Evolutionary conservation across 2,888 invertebrate species (phyloP).

Genomic region (Biston betularia): DNA sequence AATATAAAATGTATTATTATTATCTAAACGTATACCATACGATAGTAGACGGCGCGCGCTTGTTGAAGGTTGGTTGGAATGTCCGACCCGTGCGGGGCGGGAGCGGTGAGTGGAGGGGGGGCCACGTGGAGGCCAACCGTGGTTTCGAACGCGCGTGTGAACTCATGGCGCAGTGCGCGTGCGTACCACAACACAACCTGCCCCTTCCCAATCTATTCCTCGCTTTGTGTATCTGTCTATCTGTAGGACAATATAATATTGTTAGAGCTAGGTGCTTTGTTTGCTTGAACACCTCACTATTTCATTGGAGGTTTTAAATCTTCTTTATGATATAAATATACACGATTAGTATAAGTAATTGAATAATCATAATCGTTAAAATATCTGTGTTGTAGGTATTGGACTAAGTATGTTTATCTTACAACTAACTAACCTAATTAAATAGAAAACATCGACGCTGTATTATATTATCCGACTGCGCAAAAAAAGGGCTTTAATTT

Average conservation of each 20-base stretch:
- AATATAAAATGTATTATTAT: conserved; percentile 28
- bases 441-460: too few relatives aligned
- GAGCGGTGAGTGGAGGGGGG: conserved; percentile 49
- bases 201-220: conserved; percentile 65
- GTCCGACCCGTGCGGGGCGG: conserved; percentile 53
- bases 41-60: conserved; percentile 68
- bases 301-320: background rate
- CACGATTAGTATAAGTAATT: too few relatives aligned
- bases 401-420: too few relatives aligned
- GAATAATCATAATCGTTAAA: too few relatives aligned
- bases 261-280: conserved; percentile 60
- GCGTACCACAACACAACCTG: conserved; percentile 72
- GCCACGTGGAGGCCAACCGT: conserved; percentile 86
- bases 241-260: conserved; percentile 67
- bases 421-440: too few relatives aligned
- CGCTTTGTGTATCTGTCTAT: conserved; percentile 64
- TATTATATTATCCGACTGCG: too few relatives aligned
- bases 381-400: too few relatives aligned
- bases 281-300: conserved; percentile 3
- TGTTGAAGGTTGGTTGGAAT: conserved; percentile 74
- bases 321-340: background rate
- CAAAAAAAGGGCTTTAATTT: too few relatives aligned
- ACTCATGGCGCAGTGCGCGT: conserved; percentile 79
- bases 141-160: conserved; percentile 83
- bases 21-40: conserved; percentile 47